phyloP scores from a whole-genome alignment of 2,113 vertebrate genomes.

The Tachycineta bicolor region DNA sequence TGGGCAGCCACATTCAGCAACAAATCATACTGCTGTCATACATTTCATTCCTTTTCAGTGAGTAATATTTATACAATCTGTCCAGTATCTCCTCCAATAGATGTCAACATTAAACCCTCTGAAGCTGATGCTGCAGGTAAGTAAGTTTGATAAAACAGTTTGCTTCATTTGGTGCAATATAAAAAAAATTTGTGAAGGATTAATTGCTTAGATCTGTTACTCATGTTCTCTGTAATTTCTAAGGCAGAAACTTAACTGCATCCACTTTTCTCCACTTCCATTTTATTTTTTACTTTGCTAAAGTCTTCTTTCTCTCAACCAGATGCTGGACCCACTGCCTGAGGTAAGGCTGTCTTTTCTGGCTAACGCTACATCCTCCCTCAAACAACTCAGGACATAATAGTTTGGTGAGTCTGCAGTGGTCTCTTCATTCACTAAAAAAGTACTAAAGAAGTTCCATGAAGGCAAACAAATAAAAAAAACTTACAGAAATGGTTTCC shows the following conservation, averaged over 20 bases:
- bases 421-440: background rate
- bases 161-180: background rate
- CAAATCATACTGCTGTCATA: background rate
- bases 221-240: background rate
- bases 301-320: background rate
- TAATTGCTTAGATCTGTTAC: background rate
- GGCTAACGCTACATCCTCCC: background rate
- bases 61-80: background rate
- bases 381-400: background rate
- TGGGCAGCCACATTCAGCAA: slow-evolving; percentile 24
- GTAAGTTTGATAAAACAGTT: background rate
- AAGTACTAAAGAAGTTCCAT: background rate
- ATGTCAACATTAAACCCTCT: background rate
- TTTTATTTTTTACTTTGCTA: background rate
- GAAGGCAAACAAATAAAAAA: background rate
- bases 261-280: background rate
- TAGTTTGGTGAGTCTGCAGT: background rate
- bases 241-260: background rate
- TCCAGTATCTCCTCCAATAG: background rate
- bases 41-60: slow-evolving; percentile 7
- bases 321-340: background rate
- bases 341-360: background rate
- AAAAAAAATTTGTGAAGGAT: background rate
- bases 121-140: background rate
- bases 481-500: rapidly evolving